Evolutionary conservation across 2,888 invertebrate genomes (phyloP).

Genomic region (Acleris cristana): DNA sequence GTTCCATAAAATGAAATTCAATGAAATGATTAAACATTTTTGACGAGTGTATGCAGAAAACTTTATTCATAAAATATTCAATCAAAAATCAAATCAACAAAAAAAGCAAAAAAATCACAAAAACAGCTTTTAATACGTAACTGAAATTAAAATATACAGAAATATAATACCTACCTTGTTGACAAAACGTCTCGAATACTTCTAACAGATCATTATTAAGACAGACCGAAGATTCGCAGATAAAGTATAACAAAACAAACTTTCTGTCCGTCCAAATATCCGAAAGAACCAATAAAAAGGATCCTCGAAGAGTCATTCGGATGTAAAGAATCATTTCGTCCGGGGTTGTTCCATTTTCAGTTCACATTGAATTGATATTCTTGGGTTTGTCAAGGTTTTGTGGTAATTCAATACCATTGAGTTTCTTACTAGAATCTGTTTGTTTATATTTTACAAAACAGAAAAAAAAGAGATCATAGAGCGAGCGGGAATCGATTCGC

Average conservation of each 20-base stretch:
- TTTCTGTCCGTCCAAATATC: slow-evolving; percentile 16
- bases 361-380: slow-evolving; percentile 33
- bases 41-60: too few species aligned
- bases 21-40: too few species aligned
- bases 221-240: slow-evolving; percentile 2
- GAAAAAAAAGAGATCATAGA: not conserved
- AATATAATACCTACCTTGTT: not conserved
- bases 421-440: slow-evolving; percentile 7
- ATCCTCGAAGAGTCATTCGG: slow-evolving; percentile 17
- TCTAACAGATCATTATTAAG: slow-evolving; percentile 4
- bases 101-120: too few species aligned
- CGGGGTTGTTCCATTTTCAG: slow-evolving; percentile 12
- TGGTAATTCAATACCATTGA: slow-evolving; percentile 25
- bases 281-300: slow-evolving; percentile 11
- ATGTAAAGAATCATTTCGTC: slow-evolving; percentile 28
- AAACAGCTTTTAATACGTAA: too few species aligned
- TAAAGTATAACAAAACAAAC: slow-evolving; percentile 9
- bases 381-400: slow-evolving; percentile 21
- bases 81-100: too few species aligned
- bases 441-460: not conserved
- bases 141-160: too few species aligned
- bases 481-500: not conserved
- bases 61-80: too few species aligned
- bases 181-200: slow-evolving; percentile 16
- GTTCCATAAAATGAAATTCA: too few species aligned